Evolutionary conservation across 2,113 vertebrate species (phyloP), one percentile per base, ranked within the genome.

Genomic region (Verasper variegatus): DNA sequence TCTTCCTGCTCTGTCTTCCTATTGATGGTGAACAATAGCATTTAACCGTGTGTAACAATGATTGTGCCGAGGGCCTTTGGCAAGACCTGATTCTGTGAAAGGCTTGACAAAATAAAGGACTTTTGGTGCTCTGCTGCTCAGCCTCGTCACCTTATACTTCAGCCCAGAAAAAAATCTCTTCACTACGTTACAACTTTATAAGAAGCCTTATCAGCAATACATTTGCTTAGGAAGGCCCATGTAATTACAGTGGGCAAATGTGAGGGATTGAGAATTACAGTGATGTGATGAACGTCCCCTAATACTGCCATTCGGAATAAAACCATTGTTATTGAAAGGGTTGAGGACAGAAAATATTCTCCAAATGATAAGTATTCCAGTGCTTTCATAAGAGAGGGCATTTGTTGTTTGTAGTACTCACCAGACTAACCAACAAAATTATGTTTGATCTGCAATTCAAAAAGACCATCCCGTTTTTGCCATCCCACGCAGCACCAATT

Each of bases 11-110:
- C 56, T 75, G 76, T 83, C 72, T 82, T 67, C 37, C 35, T 68
- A 65, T 79, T 88, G 65, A 76, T 80, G 51, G 40, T 17, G 78
- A 91, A 83, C 84, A 89, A 80, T 76, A 81, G 76, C 52, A 51
- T 71, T 52, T 71, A 74, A 57, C 51, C 56, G 64, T 26, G 37
- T 65, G 67, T 61, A 87, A 76, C 81, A 86, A 26, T 68, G 72
- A 86, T 74, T 74, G 61, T 60, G 72, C 69, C 73, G 69, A 71
- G 65, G 62, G 63, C 47, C 63, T 76, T 63, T 80, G 72, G 77
- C 37, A 59, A 58, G 55, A 52, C 62, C 64, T 72, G 74, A 77
- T 71, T 67, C 49, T 23, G 74, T 85, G 75, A 78, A 81, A 84
- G 73, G 71, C 51, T 62, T 49, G 49, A 55, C 47, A 84, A 83